Evolutionary conservation across 1,140 invertebrate genomes (phyloP).

Genomic region (Drosophila nigromelanica): DNA sequence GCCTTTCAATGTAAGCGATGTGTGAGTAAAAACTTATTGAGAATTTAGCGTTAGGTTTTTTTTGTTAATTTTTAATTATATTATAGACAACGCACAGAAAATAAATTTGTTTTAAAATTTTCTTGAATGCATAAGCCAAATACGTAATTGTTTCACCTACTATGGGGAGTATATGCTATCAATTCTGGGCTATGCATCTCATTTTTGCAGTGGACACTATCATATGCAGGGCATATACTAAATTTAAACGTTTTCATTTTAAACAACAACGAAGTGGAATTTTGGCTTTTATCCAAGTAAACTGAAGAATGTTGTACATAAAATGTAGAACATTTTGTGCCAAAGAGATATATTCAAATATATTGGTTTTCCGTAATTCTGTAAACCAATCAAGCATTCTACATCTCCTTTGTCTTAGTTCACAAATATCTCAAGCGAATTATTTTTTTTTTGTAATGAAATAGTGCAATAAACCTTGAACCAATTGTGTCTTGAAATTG

Average conservation of each 20-base stretch:
- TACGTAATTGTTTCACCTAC: slow-evolving; percentile 3
- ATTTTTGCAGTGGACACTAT: slow-evolving; percentile 17
- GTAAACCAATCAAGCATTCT: slow-evolving; percentile 39
- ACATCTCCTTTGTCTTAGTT: slow-evolving; percentile 17
- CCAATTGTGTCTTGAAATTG: neutral
- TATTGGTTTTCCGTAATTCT: slow-evolving; percentile 43
- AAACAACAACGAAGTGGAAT: slow-evolving; percentile 59
- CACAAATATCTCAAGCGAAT: neutral
- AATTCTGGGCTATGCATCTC: slow-evolving; percentile 10
- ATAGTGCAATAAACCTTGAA: slow-evolving; percentile 32
- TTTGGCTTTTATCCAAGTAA: slow-evolving; percentile 70
- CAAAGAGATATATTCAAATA: slow-evolving; percentile 21
- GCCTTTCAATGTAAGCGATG: too few relatives aligned
- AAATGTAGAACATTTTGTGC: slow-evolving; percentile 51
- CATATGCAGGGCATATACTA: slow-evolving; percentile 44
- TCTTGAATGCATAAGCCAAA: neutral
- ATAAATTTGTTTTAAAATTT: neutral
- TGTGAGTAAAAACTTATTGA: too few relatives aligned
- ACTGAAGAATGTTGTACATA: slow-evolving; percentile 65
- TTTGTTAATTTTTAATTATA: too few relatives aligned
- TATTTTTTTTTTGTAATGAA: slow-evolving; percentile 12
- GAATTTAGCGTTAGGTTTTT: too few relatives aligned
- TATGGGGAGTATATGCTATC: neutral
- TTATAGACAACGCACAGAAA: neutral
- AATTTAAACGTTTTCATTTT: slow-evolving; percentile 48